Evolutionary conservation across 2,888 invertebrate species (phyloP).

Genomic region (Tetragonula carbonaria): DNA sequence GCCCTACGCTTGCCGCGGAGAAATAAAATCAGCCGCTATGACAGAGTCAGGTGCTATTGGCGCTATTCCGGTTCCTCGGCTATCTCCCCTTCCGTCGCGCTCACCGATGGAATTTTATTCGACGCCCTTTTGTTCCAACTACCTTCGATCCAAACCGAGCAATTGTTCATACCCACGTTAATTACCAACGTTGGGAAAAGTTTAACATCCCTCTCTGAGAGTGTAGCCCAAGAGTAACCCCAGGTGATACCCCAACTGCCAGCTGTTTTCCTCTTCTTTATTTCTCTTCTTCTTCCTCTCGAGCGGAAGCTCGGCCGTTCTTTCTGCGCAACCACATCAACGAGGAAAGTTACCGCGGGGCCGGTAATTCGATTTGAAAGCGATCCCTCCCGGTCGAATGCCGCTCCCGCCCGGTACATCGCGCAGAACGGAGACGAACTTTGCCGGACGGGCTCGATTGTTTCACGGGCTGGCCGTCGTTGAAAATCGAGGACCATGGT

Average conservation of each 20-base stretch:
- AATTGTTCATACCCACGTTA: conserved; percentile 51
- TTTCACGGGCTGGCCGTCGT: conserved; percentile 28
- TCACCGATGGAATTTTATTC: conserved; percentile 19
- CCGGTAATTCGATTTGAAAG: conserved; percentile 50
- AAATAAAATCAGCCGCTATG: conserved; percentile 26
- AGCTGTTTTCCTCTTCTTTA: conserved; percentile 23
- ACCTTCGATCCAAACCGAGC: conserved; percentile 13
- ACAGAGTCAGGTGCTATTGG: conserved; percentile 21
- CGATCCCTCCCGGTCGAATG: conserved; percentile 25
- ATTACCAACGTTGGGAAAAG: conserved; percentile 34
- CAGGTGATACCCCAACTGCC: conserved; percentile 30
- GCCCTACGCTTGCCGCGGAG: not conserved
- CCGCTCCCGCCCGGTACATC: conserved; percentile 9
- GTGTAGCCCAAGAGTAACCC: not conserved
- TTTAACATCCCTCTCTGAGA: conserved; percentile 11
- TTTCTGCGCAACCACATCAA: conserved; percentile 3
- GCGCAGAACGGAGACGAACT: conserved; percentile 27
- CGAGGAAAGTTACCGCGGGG: conserved; percentile 23
- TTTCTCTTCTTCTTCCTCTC: not conserved
- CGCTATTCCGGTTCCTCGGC: conserved; percentile 15
- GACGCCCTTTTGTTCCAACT: conserved; percentile 30
- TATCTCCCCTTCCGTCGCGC: not conserved
- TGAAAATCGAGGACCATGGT: conserved; percentile 1
- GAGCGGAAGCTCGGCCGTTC: not conserved
- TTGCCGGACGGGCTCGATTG: conserved; percentile 25